Evolutionary conservation across 2,888 invertebrate genomes (phyloP).

Genomic region (Tipula vernalis): DNA sequence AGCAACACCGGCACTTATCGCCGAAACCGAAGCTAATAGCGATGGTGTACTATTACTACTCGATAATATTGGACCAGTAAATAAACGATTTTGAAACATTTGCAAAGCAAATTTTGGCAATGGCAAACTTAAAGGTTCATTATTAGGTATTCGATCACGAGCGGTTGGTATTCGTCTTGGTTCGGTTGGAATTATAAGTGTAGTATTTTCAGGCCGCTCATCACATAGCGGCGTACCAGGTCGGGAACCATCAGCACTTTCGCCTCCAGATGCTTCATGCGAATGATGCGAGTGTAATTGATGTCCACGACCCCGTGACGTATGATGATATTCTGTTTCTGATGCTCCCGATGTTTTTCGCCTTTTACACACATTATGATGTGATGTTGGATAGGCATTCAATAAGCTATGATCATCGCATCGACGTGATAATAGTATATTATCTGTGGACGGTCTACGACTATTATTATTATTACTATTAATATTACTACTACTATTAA

Average conservation of each 20-base stretch:
- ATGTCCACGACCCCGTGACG: slow-evolving; percentile 38
- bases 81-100: slow-evolving; percentile 37
- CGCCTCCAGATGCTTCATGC: slow-evolving; percentile 43
- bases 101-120: slow-evolving; percentile 78
- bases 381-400: slow-evolving; percentile 30
- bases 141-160: slow-evolving; percentile 45
- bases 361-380: slow-evolving; percentile 31
- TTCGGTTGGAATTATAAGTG: slow-evolving; percentile 48
- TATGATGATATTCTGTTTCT: slow-evolving; percentile 31
- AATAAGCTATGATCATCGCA: slow-evolving; percentile 8
- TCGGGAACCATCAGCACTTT: slow-evolving; percentile 56
- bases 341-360: slow-evolving; percentile 28
- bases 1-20: slow-evolving; percentile 16
- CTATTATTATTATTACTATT: slow-evolving; percentile 17
- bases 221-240: slow-evolving; percentile 79
- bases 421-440: neutral
- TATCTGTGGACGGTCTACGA: slow-evolving; percentile 41
- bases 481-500: slow-evolving; percentile 7
- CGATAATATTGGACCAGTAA: slow-evolving; percentile 16
- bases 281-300: slow-evolving; percentile 40
- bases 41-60: slow-evolving; percentile 13
- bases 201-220: slow-evolving; percentile 55
- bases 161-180: slow-evolving; percentile 50
- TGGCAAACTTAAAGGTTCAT: slow-evolving; percentile 67
- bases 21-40: slow-evolving; percentile 12